Base-by-base conservation (phyloP, 2,797 vertebrate genomes). In the Chelon labrosus region DNA sequence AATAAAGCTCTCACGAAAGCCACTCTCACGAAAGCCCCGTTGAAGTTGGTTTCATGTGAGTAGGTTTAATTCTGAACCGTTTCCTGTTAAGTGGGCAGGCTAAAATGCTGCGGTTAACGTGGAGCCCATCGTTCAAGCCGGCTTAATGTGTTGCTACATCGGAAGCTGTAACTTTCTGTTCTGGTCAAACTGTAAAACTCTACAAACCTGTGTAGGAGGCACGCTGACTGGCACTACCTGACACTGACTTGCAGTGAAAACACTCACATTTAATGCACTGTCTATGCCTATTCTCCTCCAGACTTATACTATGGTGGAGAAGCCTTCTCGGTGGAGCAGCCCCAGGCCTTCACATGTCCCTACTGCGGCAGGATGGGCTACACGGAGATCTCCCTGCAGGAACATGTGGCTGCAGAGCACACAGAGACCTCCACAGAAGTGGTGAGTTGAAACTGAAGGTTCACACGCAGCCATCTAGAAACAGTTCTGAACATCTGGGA, bases 341-440 rank as follows among this genome's bases (percentile, higher is more conserved):
- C 98, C 64, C 98, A 99, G 92, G 98, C 98, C 70, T 99, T 99
- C 82, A 99, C 98, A 85, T 99, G 98, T 95, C 98, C 98, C 79
- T 99, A 98, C 94, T 99, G 98, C 91, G 97, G 98, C 75, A 98
- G 97, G 93, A 99, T 99, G 98, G 98, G 98, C 93, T 98, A 97
- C 92, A 99, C 97, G 6, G 98, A 99, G 95, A 96, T 97, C 86
- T 98, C 98, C 92, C 95, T 99, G 94, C 98, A 99, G 94, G 98
- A 99, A 86, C 98, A 99, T 19, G 98, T 99, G 92, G 96, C 97
- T 92, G 97, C 98, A 86, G 98, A 99, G 82, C 97, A 99, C 37
- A 96, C 97, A 79, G 98, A 99, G 93, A 98, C 97, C 86, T 98
- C 98, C 84, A 98, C 97, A 91, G 98, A 99, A 94, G 98, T 99